phyloP scores from a whole-genome alignment of 1,140 invertebrate genomes.

The Eriocheir sinensis region DNA sequence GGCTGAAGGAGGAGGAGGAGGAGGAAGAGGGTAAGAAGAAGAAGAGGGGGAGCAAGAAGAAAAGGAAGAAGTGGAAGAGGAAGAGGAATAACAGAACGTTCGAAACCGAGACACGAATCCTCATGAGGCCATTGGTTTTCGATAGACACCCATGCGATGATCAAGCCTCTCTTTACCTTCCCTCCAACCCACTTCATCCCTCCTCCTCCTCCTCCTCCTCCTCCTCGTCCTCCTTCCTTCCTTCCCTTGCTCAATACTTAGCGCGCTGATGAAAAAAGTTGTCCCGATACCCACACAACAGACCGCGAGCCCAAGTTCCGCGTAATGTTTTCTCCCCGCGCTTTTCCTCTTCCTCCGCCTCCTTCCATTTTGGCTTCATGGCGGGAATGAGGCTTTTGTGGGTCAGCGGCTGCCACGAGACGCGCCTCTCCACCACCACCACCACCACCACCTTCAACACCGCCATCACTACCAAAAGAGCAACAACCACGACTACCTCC shows the following conservation, averaged over 20 bases:
- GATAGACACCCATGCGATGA: conserved; percentile 13
- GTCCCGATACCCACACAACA: conserved; percentile 10
- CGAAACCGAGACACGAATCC: not conserved
- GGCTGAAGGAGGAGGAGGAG: not conserved
- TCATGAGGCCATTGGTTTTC: conserved; percentile 24
- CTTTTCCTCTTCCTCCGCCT: not conserved
- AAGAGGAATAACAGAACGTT: not conserved
- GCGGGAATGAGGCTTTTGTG: not conserved
- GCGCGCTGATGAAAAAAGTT: conserved; percentile 15
- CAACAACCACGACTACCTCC: too few relatives aligned
- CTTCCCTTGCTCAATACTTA: conserved; percentile 1
- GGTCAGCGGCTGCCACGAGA: not conserved
- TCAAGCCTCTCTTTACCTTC: not conserved
- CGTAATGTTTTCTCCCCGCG: conserved; percentile 12
- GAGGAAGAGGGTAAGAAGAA: not conserved
- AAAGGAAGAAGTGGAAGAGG: too few relatives aligned
- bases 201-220: not conserved
- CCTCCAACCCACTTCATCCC: not conserved
- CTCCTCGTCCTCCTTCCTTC: not conserved
- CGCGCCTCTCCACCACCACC: not conserved
- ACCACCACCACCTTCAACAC: too few relatives aligned
- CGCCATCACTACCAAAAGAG: too few relatives aligned
- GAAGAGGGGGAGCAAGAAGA: too few relatives aligned
- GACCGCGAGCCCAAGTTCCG: not conserved
- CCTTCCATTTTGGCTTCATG: not conserved